Conservation (phyloP, 2,113 vertebrate species). For the Cryptotis parvus region DNA sequence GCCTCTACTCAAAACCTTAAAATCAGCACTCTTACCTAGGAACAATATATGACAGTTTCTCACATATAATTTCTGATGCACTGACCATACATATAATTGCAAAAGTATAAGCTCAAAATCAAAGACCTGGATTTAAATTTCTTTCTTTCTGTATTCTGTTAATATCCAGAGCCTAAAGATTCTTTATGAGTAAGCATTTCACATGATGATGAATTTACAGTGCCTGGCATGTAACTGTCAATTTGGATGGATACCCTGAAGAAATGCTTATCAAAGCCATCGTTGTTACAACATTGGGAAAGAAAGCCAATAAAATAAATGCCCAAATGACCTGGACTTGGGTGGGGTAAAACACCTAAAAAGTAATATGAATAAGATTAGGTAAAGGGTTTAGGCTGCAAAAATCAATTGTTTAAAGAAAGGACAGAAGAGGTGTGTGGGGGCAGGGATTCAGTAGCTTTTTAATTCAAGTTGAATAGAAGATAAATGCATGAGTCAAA, state of each 20-base stretch:
- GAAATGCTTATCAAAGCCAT: background rate
- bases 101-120: background rate
- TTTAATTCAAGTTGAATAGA: slow-evolving; percentile 42
- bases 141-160: no score
- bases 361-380: background rate
- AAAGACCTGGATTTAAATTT: background rate
- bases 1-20: background rate
- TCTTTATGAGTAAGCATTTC: background rate
- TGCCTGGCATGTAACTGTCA: background rate
- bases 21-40: background rate
- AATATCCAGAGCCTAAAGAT: background rate
- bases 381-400: background rate
- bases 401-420: slow-evolving; percentile 2
- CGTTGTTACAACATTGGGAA: background rate
- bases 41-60: background rate
- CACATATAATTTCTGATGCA: background rate
- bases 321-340: background rate
- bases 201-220: background rate
- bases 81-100: background rate
- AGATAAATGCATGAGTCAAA: background rate
- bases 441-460: background rate
- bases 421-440: background rate
- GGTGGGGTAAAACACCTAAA: no score
- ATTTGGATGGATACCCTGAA: slow-evolving; percentile 7
- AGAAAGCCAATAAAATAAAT: background rate